These are phyloP conservation scores for Microplitis demolitor DNA, from an alignment of 1,140 invertebrate species.

Conservation along the genomic window DNA sequence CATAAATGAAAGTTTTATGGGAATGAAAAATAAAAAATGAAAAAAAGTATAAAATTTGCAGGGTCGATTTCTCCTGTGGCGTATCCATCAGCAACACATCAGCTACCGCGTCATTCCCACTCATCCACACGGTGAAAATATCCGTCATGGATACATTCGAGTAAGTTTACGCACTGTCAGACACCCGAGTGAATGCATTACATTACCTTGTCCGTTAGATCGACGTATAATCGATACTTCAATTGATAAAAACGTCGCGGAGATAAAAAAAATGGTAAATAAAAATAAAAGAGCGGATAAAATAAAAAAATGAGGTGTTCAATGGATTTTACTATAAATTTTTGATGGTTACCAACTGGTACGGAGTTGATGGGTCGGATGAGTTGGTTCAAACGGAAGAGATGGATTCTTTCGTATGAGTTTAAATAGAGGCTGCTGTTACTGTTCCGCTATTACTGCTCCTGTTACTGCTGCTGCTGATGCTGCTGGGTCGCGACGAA, in stretches of 20 bases:
- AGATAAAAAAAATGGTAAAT: not conserved
- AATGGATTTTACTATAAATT: too few relatives aligned
- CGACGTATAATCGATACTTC: conserved; percentile 33
- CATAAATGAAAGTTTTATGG: not conserved
- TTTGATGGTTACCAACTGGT: too few relatives aligned
- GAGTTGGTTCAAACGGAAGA: too few relatives aligned
- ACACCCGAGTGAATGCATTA: conserved; percentile 13
- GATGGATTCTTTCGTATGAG: too few relatives aligned
- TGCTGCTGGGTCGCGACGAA: conserved; percentile 6
- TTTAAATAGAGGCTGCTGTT: too few relatives aligned
- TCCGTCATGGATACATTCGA: conserved; percentile 13
- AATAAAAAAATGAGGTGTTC: too few relatives aligned
- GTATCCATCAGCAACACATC: conserved; percentile 6
- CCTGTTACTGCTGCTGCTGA: not conserved
- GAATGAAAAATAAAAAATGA: not conserved
- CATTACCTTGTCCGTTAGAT: not conserved
- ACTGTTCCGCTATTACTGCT: too few relatives aligned
- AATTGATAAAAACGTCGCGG: conserved; percentile 6
- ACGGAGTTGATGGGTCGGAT: too few relatives aligned
- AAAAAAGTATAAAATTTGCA: not conserved
- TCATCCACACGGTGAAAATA: not conserved
- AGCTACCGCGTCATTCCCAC: not conserved
- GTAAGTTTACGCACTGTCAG: conserved; percentile 12
- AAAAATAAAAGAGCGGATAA: not conserved
- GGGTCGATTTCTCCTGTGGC: conserved; percentile 3